Evolutionary conservation across 1,140 invertebrate species (phyloP), one percentile per base, ranked within the genome.

Genomic region (Brevipalpus yothersi): DNA sequence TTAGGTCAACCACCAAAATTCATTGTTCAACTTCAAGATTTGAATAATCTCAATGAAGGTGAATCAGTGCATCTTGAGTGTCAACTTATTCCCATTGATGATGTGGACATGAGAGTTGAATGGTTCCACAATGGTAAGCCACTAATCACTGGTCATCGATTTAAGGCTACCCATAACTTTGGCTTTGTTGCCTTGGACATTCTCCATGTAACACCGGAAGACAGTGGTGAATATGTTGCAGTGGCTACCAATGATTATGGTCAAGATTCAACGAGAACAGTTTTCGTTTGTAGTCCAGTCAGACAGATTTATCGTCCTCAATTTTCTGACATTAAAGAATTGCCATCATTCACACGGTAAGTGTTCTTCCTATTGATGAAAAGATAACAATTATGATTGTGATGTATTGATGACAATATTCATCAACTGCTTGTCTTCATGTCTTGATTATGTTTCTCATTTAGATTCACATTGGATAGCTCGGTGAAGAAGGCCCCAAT

Each of bases 1-100:
- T 77, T 80, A 3, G 72, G 75, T 43, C 31, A 63, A 63, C 59
- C 41, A 41, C 60, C 63, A n/a, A 19, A n/a, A 59, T 64, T 90
- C 67, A 86, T 84, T 55, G 77, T 83, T 63, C 82, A 84, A n/a
- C 70, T 91, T 63, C 83, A 83, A 66, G 88, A 84, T 66, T 75
- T 80, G 45, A 83, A 81, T 63, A 80, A 84, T 66, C 75, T 88
- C 7, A 75, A 79, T 41, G 90, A 93, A 73, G 87, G 89, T n/a
- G 17, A 49, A 21, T 41, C 17, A 15, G 58, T 45, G 47, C 92
- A 96, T 74, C 97, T 97, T 73, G 93, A 98, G 75, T 92, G 89
- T 69, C 93, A 93, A 72, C 75, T 95, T 13, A 88, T 93, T 72
- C 90, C 90, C n/a, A 83, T 91, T 4, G 92, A 89, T 19, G 91